Evolutionary conservation across 1,140 invertebrate genomes (phyloP).

Genomic region (Stegodyphus mimosarum): DNA sequence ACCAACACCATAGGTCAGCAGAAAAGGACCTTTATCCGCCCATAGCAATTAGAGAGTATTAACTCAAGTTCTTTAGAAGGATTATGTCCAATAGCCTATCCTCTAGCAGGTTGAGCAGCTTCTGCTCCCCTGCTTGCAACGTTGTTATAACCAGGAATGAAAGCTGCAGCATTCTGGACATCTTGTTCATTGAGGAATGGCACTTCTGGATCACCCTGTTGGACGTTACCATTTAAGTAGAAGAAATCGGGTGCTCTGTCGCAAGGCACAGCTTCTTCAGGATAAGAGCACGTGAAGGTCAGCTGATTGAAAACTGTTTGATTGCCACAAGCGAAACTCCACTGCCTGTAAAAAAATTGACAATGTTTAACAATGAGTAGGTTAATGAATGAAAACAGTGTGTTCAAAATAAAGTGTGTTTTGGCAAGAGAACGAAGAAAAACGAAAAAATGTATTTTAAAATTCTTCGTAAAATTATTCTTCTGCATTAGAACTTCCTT

Average conservation of each 20-base stretch:
- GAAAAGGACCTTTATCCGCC: no score
- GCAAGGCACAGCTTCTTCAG: slow-evolving; percentile 66
- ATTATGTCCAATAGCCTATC: neutral
- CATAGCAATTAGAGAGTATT: no score
- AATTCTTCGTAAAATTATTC: no score
- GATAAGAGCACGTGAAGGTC: slow-evolving; percentile 66
- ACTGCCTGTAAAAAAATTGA: slow-evolving; percentile 66
- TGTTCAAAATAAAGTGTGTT: no score
- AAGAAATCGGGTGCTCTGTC: slow-evolving; percentile 65
- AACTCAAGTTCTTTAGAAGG: no score
- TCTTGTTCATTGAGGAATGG: slow-evolving; percentile 62
- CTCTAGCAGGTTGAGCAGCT: slow-evolving; percentile 2
- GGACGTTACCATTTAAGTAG: slow-evolving; percentile 63
- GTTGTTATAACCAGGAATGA: slow-evolving; percentile 36
- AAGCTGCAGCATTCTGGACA: slow-evolving; percentile 48
- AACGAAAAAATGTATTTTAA: no score
- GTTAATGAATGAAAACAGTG: neutral
- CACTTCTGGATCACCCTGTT: slow-evolving; percentile 58
- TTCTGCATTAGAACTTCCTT: no score
- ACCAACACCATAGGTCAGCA: no score
- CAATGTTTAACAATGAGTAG: neutral
- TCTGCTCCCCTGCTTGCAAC: neutral
- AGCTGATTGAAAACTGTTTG: slow-evolving; percentile 90
- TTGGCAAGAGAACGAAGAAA: no score
- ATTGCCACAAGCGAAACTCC: slow-evolving; percentile 87